Conservation (phyloP, 1,140 invertebrate genomes). For the Penaeus chinensis region DNA sequence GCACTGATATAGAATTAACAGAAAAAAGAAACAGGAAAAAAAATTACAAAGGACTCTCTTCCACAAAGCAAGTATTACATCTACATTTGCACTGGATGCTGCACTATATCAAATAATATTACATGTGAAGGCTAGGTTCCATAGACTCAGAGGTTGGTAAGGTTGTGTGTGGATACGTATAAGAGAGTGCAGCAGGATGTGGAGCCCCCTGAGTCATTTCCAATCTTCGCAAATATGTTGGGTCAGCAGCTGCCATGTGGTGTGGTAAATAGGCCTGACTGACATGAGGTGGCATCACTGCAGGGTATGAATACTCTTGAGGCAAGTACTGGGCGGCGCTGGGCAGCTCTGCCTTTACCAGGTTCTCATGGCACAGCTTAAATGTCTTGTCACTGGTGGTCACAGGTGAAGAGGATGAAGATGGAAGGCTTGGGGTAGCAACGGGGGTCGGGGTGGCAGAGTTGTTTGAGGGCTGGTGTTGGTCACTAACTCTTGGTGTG, state of each 20-base stretch:
- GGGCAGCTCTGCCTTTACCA: constrained; percentile 59
- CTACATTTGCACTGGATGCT: constrained; percentile 48
- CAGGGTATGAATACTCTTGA: constrained; percentile 60
- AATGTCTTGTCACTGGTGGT: constrained; percentile 56
- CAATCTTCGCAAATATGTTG: constrained; percentile 59
- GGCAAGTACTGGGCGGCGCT: constrained; percentile 54
- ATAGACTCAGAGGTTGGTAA: constrained; percentile 61
- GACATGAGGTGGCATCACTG: constrained; percentile 58
- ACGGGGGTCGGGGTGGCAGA: constrained; percentile 59
- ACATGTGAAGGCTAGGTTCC: constrained; percentile 63
- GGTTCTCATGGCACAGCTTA: constrained; percentile 52
- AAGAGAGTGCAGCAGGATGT: constrained; percentile 56
- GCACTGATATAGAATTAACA: too few species aligned
- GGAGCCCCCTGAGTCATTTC: constrained; percentile 61
- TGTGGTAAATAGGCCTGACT: constrained; percentile 61
- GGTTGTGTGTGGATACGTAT: constrained; percentile 54
- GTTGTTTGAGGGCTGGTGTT: constrained; percentile 49
- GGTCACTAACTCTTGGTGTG: constrained; percentile 35
- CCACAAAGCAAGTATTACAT: not conserved
- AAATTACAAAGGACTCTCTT: not conserved
- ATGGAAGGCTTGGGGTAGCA: constrained; percentile 56
- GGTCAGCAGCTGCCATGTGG: constrained; percentile 60
- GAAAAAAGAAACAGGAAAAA: not conserved
- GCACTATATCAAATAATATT: constrained; percentile 37
- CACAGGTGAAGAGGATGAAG: constrained; percentile 58